Percentiles rank a stretch among this genome's conserved stretches.
Conservation (phyloP, 2,888 invertebrate genomes). For the Micropterix aruncella region DNA sequence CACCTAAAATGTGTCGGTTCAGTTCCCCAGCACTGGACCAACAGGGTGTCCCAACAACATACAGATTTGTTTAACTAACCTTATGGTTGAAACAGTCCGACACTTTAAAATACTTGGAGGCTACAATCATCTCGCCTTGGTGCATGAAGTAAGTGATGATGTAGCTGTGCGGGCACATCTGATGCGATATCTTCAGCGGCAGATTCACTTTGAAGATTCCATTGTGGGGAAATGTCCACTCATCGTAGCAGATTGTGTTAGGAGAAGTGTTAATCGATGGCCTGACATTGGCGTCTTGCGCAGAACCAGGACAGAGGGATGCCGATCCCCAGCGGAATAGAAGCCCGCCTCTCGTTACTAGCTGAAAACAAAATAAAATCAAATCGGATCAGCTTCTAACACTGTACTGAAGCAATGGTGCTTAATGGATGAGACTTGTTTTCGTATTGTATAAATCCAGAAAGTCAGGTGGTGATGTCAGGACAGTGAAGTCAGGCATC, state of each 20-base stretch:
- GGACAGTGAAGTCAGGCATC: too few species aligned
- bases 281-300: slow-evolving; percentile 9
- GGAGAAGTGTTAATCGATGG: slow-evolving; percentile 20
- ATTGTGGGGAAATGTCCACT: slow-evolving; percentile 2
- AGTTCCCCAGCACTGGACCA: too few species aligned
- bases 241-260: slow-evolving; percentile 18
- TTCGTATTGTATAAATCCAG: too few species aligned
- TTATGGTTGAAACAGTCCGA: slow-evolving; percentile 43
- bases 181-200: slow-evolving; percentile 29
- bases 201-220: slow-evolving; percentile 21
- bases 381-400: too few species aligned
- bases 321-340: slow-evolving; percentile 35
- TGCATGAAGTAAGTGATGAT: slow-evolving; percentile 40
- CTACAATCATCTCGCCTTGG: slow-evolving; percentile 40
- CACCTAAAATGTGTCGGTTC: too few species aligned
- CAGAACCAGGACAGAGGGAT: slow-evolving; percentile 24
- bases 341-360: slow-evolving; percentile 30
- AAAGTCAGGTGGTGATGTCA: too few species aligned
- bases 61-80: slow-evolving; percentile 26
- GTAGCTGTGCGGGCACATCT: slow-evolving; percentile 38
- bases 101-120: slow-evolving; percentile 36
- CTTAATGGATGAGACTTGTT: too few species aligned
- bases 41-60: too few species aligned
- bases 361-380: too few species aligned
- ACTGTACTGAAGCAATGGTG: too few species aligned